A percentile compares a stretch with the other conserved stretches of the same genome.
Evolutionary conservation across 2,797 vertebrate genomes (phyloP).

Genomic region (Tragopan temminckii): DNA sequence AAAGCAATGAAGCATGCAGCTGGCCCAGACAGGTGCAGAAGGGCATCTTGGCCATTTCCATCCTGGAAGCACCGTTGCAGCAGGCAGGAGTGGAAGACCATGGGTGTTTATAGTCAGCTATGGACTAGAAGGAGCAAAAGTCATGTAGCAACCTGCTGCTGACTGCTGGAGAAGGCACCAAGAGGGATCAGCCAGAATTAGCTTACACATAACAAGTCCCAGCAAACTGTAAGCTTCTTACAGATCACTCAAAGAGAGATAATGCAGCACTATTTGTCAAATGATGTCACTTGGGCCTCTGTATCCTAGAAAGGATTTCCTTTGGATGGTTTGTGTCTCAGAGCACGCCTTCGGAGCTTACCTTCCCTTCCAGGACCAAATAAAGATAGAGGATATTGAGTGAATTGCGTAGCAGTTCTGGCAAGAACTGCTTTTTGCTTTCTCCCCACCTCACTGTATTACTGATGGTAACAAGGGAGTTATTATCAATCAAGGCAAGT

Average conservation of each 20-base stretch:
- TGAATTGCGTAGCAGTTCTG: slow-evolving; percentile 73
- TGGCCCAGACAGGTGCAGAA: background rate
- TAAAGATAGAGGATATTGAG: slow-evolving; percentile 34
- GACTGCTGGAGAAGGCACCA: background rate
- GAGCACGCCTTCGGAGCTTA: slow-evolving; percentile 3
- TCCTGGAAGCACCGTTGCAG: background rate
- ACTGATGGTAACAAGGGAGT: slow-evolving; percentile 79
- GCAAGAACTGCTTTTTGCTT: slow-evolving; percentile 51
- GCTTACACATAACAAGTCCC: background rate
- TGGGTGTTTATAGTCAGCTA: background rate
- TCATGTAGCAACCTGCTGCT: background rate
- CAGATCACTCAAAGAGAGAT: background rate
- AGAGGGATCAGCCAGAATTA: background rate
- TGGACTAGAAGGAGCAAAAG: background rate
- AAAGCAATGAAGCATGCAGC: background rate
- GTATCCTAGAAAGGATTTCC: background rate
- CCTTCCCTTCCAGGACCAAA: slow-evolving; percentile 38
- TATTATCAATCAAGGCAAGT: slow-evolving; percentile 81
- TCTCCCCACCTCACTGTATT: slow-evolving; percentile 55
- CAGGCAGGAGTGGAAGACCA: background rate
- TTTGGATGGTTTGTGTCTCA: background rate
- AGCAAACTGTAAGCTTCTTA: background rate
- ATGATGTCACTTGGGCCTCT: background rate
- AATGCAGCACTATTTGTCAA: rapidly evolving
- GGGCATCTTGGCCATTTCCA: background rate